These are phyloP conservation scores for Percina caprodes DNA, from an alignment of 2,113 vertebrate species.

Conservation along the genomic window DNA sequence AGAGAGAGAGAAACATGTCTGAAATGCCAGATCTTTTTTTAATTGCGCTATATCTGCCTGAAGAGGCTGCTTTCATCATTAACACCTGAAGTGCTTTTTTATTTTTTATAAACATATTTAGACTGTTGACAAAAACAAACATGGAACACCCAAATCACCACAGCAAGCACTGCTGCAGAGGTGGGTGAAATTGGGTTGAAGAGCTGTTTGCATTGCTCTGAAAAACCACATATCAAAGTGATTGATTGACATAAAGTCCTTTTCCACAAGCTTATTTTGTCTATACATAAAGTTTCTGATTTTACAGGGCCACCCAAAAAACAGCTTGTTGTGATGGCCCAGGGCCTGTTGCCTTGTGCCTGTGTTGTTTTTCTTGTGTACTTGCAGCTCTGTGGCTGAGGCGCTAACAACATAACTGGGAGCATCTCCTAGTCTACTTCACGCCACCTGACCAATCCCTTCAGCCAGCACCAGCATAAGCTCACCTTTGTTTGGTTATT, in stretches of 20 bases:
- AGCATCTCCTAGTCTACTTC: too few species aligned
- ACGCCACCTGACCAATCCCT: too few species aligned
- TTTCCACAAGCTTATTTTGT: too few species aligned
- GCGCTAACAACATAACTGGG: too few species aligned
- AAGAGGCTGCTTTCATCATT: slow-evolving; percentile 65
- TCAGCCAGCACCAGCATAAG: too few species aligned
- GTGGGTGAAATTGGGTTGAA: not conserved
- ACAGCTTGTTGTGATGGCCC: too few species aligned
- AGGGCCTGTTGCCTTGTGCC: too few species aligned
- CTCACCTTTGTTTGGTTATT: too few species aligned
- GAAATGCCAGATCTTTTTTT: slow-evolving; percentile 50
- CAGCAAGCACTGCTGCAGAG: not conserved
- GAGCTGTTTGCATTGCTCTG: not conserved
- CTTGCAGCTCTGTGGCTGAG: too few species aligned
- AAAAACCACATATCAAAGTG: not conserved
- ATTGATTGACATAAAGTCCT: too few species aligned
- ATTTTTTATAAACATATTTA: slow-evolving; percentile 8
- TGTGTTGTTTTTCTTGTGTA: too few species aligned
- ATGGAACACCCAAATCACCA: not conserved
- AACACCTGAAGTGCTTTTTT: slow-evolving; percentile 42
- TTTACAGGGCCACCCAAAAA: not conserved
- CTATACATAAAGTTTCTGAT: not conserved
- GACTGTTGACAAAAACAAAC: slow-evolving; percentile 1
- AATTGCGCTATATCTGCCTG: slow-evolving; percentile 37
- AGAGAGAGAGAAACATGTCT: slow-evolving; percentile 36